Percentiles rank a stretch among this genome's conserved stretches.
These are phyloP conservation scores for Sebastes trivittatus DNA, from an alignment of 2,797 vertebrate species.

Conservation along the genomic window DNA sequence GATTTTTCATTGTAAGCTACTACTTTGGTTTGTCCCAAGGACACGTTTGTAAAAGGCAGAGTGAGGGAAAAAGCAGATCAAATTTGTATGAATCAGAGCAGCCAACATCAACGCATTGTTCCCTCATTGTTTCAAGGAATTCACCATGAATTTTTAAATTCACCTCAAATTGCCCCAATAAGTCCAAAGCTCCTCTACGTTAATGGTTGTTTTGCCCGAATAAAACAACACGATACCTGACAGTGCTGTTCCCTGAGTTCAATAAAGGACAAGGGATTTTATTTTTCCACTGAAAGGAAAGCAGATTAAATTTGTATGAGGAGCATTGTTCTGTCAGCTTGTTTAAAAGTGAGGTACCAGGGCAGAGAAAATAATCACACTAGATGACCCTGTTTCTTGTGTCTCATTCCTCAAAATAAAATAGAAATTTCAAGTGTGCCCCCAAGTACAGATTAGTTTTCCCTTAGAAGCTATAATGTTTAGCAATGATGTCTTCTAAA, in stretches of 20 bases:
- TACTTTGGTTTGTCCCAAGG: background rate
- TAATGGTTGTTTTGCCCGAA: background rate
- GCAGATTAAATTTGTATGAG: background rate
- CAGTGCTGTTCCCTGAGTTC: background rate
- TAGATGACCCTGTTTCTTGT: background rate
- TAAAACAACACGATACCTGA: background rate
- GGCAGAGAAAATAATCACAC: conserved; percentile 2
- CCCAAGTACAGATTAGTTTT: background rate
- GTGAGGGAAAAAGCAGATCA: background rate
- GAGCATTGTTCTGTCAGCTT: background rate
- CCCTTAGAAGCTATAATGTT: background rate
- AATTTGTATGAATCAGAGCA: conserved; percentile 11
- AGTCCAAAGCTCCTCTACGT: background rate
- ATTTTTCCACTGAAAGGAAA: background rate
- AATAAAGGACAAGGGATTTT: background rate
- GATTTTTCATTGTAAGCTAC: background rate
- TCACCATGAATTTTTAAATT: conserved; percentile 5
- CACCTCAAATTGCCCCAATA: background rate
- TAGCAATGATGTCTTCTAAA: background rate
- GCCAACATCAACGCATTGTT: background rate
- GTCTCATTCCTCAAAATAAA: background rate
- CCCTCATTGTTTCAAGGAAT: conserved; percentile 6
- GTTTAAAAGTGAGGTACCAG: background rate
- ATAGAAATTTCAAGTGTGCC: background rate
- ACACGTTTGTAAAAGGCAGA: background rate